A percentile compares a stretch with the other conserved stretches of the same genome.
Evolutionary conservation across 2,113 vertebrate genomes (phyloP).

Genomic region (Seriola quinqueradiata): DNA sequence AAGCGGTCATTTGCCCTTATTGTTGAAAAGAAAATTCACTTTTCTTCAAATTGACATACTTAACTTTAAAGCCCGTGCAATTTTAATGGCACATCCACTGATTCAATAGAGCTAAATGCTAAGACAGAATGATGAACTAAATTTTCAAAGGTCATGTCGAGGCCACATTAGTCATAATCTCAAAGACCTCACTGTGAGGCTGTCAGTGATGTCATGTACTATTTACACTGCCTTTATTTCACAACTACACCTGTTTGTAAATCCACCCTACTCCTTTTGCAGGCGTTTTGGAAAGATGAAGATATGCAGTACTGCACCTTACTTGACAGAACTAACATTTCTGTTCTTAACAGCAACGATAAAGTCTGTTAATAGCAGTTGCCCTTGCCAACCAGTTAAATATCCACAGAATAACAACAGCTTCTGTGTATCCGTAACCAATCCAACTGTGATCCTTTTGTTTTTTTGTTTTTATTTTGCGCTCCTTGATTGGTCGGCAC

Average conservation of each 20-base stretch:
- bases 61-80: not conserved
- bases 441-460: constrained; percentile 47
- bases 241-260: constrained; percentile 39
- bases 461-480: constrained; percentile 40
- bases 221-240: constrained; percentile 52
- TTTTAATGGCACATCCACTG: constrained; percentile 7
- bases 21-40: not conserved
- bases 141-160: constrained; percentile 27
- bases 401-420: constrained; percentile 27
- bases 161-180: constrained; percentile 29
- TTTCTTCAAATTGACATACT: not conserved
- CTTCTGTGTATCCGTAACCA: constrained; percentile 25
- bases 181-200: constrained; percentile 3
- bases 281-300: not conserved
- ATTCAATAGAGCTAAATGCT: not conserved
- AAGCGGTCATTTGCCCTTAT: not conserved
- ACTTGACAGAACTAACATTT: not conserved
- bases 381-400: constrained; percentile 33
- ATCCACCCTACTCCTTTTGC: constrained; percentile 1
- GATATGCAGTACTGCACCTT: not conserved
- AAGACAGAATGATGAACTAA: not conserved
- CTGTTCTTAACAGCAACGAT: constrained; percentile 1
- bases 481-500: constrained; percentile 1
- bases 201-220: constrained; percentile 41
- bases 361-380: constrained; percentile 14